These are phyloP conservation scores for Neomorphus geoffroyi DNA, from an alignment of 2,797 vertebrate genomes.

Conservation along the genomic window DNA sequence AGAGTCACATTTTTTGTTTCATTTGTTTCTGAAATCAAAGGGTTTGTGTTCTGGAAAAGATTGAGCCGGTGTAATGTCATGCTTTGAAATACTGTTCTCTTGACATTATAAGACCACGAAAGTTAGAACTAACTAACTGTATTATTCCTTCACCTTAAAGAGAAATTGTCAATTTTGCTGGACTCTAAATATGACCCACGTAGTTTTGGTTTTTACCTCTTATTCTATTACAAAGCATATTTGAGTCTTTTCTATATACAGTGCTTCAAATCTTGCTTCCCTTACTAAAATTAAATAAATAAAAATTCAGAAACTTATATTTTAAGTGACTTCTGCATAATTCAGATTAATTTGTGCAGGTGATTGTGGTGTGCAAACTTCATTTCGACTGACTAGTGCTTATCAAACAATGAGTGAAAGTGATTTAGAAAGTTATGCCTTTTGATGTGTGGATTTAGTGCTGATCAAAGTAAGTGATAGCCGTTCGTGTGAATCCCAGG, in stretches of 20 bases:
- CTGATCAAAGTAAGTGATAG: conserved; percentile 56
- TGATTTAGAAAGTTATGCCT: background rate
- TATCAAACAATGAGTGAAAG: conserved; percentile 7
- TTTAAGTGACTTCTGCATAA: background rate
- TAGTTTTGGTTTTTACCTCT: conserved; percentile 21
- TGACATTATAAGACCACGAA: conserved; percentile 41
- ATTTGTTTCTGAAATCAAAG: conserved; percentile 66
- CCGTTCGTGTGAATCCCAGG: conserved; percentile 21
- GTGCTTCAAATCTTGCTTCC: background rate
- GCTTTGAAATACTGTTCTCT: conserved; percentile 63
- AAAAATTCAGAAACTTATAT: background rate
- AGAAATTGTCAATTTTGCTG: background rate
- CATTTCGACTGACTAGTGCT: background rate
- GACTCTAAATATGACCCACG: conserved; percentile 27
- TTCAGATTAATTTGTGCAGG: background rate
- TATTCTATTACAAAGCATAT: background rate
- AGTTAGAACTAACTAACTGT: conserved; percentile 14
- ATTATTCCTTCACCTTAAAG: conserved; percentile 49
- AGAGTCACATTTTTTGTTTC: conserved; percentile 1
- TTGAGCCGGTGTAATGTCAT: background rate
- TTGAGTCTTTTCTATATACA: background rate
- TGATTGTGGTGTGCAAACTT: background rate
- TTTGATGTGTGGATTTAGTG: conserved; percentile 43
- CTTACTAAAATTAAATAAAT: background rate
- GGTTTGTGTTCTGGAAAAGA: conserved; percentile 54